Conservation (phyloP, 92 coral and sea anemone species). For the Zoanthus sociatus region DNA sequence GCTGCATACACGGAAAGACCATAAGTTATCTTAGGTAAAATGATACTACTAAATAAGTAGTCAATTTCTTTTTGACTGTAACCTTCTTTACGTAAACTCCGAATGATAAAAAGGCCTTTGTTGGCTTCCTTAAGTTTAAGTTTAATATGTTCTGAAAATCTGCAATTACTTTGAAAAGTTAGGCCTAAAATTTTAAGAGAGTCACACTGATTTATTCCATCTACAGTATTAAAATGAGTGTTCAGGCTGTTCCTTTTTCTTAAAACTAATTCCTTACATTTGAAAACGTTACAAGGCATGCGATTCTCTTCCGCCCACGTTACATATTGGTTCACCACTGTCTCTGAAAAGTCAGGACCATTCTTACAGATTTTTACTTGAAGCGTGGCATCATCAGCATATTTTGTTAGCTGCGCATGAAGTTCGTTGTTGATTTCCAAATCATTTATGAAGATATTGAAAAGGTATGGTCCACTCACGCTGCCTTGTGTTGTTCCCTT, state of each 20-base stretch:
- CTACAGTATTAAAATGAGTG: not conserved
- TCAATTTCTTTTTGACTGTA: slow-evolving; percentile 23
- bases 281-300: slow-evolving; percentile 20
- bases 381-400: slow-evolving; percentile 7
- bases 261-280: slow-evolving; percentile 10
- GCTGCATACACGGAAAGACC: too few relatives aligned
- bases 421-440: slow-evolving; percentile 14
- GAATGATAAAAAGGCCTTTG: slow-evolving; percentile 9
- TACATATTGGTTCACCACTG: slow-evolving; percentile 17
- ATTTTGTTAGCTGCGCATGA: slow-evolving; percentile 20
- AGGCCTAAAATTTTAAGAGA: slow-evolving; percentile 6
- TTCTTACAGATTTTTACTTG: slow-evolving; percentile 17
- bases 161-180: slow-evolving; percentile 23
- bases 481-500: slow-evolving; percentile 18
- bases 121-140: slow-evolving; percentile 16
- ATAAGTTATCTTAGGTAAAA: slow-evolving; percentile 2
- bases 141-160: slow-evolving; percentile 18
- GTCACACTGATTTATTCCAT: slow-evolving; percentile 10
- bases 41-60: slow-evolving; percentile 32
- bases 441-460: slow-evolving; percentile 8
- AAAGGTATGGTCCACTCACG: slow-evolving; percentile 18
- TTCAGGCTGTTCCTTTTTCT: slow-evolving; percentile 13
- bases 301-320: slow-evolving; percentile 5
- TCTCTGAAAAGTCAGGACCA: slow-evolving; percentile 22
- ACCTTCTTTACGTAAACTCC: slow-evolving; percentile 40